Evolutionary conservation across 2,797 vertebrate genomes (phyloP).

Genomic region (Galago senegalensis): DNA sequence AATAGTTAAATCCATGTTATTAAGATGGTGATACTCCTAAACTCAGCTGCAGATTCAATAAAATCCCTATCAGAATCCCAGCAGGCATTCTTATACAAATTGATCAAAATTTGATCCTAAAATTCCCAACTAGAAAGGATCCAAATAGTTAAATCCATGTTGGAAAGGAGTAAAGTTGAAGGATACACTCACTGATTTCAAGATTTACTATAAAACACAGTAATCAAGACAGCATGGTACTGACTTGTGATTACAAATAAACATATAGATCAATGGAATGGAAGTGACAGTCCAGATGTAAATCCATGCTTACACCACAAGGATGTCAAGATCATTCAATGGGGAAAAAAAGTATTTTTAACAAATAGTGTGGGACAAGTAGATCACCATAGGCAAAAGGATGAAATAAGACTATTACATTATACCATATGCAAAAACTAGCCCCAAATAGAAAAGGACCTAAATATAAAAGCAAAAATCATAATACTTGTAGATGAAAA

Average conservation of each 20-base stretch:
- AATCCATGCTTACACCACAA: neutral
- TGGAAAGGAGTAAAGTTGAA: neutral
- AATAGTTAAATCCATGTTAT: neutral
- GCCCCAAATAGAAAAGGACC: neutral
- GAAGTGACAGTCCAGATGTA: neutral
- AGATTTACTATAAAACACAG: neutral
- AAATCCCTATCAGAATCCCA: neutral
- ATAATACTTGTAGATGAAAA: neutral
- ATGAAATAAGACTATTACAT: neutral
- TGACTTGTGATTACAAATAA: neutral
- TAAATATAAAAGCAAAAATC: neutral
- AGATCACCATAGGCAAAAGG: neutral
- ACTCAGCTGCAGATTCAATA: neutral
- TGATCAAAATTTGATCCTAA: neutral
- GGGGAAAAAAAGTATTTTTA: neutral
- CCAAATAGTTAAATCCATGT: neutral
- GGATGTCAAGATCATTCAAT: neutral
- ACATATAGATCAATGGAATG: neutral
- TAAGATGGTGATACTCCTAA: neutral
- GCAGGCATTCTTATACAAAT: neutral
- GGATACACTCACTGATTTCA: neutral
- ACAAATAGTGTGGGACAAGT: neutral
- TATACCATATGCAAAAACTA: neutral
- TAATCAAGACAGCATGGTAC: neutral
- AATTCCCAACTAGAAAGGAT: neutral